Evolutionary conservation across 2,888 invertebrate genomes (phyloP).

Genomic region (Athalia circularis): DNA sequence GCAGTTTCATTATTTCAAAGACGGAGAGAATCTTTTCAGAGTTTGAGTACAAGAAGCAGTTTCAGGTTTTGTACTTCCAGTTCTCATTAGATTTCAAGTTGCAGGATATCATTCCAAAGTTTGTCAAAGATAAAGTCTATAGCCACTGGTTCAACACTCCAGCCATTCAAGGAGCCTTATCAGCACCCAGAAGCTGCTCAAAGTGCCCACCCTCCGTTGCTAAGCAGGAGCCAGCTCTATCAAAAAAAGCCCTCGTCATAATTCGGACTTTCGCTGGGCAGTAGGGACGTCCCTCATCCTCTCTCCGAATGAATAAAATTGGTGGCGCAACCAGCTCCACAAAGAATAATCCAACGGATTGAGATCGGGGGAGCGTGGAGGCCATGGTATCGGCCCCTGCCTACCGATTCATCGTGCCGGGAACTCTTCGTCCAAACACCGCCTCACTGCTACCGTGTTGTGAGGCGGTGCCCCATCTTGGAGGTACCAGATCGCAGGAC

Average conservation of each 20-base stretch:
- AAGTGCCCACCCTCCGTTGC: background rate
- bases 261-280: too few relatives aligned
- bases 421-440: constrained; percentile 10
- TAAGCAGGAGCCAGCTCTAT: background rate
- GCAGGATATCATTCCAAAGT: too few relatives aligned
- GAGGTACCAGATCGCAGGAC: background rate
- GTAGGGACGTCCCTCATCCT: too few relatives aligned
- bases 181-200: background rate
- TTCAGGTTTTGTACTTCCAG: too few relatives aligned
- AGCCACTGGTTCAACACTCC: too few relatives aligned
- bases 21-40: too few relatives aligned
- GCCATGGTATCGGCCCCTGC: constrained; percentile 41
- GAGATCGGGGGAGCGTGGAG: constrained; percentile 47
- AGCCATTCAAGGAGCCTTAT: too few relatives aligned
- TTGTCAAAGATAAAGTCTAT: too few relatives aligned
- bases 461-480: background rate
- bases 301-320: background rate
- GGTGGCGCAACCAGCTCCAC: constrained; percentile 18
- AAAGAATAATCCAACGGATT: constrained; percentile 46
- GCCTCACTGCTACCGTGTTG: background rate
- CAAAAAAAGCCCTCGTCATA: too few relatives aligned
- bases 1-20: too few relatives aligned
- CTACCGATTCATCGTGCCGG: constrained; percentile 36
- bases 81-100: too few relatives aligned
- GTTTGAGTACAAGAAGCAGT: too few relatives aligned